These are phyloP conservation scores for Spicauda simplicius DNA, from an alignment of 2,888 invertebrate species.

Conservation along the genomic window DNA sequence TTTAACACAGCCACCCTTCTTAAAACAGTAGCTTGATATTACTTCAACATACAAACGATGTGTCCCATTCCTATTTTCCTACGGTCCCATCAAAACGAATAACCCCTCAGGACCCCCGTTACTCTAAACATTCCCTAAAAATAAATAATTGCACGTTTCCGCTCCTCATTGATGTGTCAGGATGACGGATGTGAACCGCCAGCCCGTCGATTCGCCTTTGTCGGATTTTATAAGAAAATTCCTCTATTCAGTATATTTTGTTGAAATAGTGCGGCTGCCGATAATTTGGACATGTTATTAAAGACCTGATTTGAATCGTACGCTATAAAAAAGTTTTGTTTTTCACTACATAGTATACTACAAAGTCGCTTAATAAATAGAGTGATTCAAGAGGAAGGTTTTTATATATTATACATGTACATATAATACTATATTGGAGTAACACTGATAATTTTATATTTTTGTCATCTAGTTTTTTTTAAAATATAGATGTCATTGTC, in stretches of 20 bases:
- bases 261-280: slow-evolving; percentile 10
- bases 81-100: slow-evolving; percentile 14
- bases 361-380: too few relatives aligned
- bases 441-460: too few relatives aligned
- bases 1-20: background rate
- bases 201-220: slow-evolving; percentile 27
- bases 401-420: too few relatives aligned
- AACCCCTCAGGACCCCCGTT: background rate
- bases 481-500: too few relatives aligned
- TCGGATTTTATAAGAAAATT: slow-evolving; percentile 25
- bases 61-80: slow-evolving; percentile 5
- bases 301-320: too few relatives aligned
- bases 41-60: background rate
- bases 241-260: slow-evolving; percentile 21
- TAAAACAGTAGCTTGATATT: background rate
- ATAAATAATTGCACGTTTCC: slow-evolving; percentile 30
- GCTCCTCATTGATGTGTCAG: slow-evolving; percentile 32
- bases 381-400: too few relatives aligned
- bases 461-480: too few relatives aligned
- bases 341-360: too few relatives aligned
- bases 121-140: slow-evolving; percentile 18
- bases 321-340: too few relatives aligned
- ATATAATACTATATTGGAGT: too few relatives aligned
- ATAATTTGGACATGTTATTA: slow-evolving; percentile 15
- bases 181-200: slow-evolving; percentile 22